phyloP scores from a whole-genome alignment of 2,888 invertebrate species.

The Encarsia formosa region DNA sequence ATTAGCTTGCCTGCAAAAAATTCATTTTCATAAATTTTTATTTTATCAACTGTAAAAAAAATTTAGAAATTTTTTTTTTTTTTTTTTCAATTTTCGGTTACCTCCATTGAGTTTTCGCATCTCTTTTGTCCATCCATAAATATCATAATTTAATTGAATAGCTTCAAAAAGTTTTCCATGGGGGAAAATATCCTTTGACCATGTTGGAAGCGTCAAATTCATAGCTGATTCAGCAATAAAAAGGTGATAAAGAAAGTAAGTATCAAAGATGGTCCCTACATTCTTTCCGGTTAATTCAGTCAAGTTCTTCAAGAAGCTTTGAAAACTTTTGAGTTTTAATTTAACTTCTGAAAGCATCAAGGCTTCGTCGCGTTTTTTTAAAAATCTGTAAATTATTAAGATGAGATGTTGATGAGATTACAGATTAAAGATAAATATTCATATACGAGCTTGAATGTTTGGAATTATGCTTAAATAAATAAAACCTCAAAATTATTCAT shows the following conservation, averaged over 20 bases:
- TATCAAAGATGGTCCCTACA: conserved; percentile 27
- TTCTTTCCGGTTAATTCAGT: conserved; percentile 32
- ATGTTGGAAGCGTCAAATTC: conserved; percentile 56
- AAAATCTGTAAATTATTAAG: too few relatives aligned
- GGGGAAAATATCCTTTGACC: conserved; percentile 55
- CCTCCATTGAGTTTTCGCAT: conserved; percentile 57
- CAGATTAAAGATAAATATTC: too few relatives aligned
- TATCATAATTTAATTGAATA: conserved; percentile 55
- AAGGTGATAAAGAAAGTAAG: conserved; percentile 36
- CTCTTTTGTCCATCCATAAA: conserved; percentile 55
- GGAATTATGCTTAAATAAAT: too few relatives aligned
- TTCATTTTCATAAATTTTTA: too few relatives aligned
- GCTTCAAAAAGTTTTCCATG: conserved; percentile 56
- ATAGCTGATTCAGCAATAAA: conserved; percentile 53
- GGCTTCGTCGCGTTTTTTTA: conserved; percentile 26
- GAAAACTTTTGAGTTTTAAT: conserved; percentile 22
- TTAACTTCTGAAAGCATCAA: conserved; percentile 27
- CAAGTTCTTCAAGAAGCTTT: conserved; percentile 29
- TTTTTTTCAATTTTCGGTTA: conserved; percentile 32
- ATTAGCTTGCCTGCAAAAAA: conserved; percentile 48
- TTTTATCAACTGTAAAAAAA: too few relatives aligned
- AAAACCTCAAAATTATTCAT: too few relatives aligned
- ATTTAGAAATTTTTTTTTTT: too few relatives aligned
- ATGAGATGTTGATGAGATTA: too few relatives aligned
- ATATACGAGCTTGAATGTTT: too few relatives aligned